Evolutionary conservation across 1,140 invertebrate species (phyloP), one percentile per base, ranked within the genome.

Genomic region (Drosophila littoralis): DNA sequence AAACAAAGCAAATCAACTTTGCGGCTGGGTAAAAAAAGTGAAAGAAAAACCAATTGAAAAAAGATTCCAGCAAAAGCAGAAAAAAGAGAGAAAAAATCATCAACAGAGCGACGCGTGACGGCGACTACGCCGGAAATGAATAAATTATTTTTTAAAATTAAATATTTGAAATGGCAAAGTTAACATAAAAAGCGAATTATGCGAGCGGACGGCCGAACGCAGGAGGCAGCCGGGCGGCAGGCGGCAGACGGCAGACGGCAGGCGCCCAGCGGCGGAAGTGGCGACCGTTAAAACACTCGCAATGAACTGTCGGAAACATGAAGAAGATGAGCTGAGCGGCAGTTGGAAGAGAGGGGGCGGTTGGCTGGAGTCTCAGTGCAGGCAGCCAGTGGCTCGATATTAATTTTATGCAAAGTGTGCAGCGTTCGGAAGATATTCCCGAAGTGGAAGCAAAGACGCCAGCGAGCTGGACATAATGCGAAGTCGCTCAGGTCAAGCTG

Each of bases 121-220:
- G 35, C 45, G 15, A 68, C 46, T 43, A 55, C 40, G 82, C 75
- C 82, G 82, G 82, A 85, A 85, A 85, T 85, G 82, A 85, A 85
- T 85, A 85, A 85, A 85, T 88, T 85, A 85, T 85, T 85, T 85
- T 85, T 85, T 66, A 70, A 85, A 85, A 85, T 85, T 86, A 85
- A 85, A 85, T 85, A 85, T 85, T 85, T 85, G 83, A 85, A 85
- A 85, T 88, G 83, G 77, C 83, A 83, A 86, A 86, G 75, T 81
- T 86, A 81, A 73, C 72, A 83, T 75, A 88, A 80, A 83, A 79
- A 89, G 66, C 79, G 83, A 88, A 89, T 89, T 89, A 89, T 83
- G 79, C 79, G 58, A 69, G 75, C 59, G 71, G 17, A 43, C 58
- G 61, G n/a, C 38, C 35, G 33, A 15, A 54, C 35, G 28, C 45